Percentiles rank a stretch among this genome's conserved stretches.
These are phyloP conservation scores for Vidua chalybeata DNA, from an alignment of 2,113 vertebrate genomes.

Conservation along the genomic window DNA sequence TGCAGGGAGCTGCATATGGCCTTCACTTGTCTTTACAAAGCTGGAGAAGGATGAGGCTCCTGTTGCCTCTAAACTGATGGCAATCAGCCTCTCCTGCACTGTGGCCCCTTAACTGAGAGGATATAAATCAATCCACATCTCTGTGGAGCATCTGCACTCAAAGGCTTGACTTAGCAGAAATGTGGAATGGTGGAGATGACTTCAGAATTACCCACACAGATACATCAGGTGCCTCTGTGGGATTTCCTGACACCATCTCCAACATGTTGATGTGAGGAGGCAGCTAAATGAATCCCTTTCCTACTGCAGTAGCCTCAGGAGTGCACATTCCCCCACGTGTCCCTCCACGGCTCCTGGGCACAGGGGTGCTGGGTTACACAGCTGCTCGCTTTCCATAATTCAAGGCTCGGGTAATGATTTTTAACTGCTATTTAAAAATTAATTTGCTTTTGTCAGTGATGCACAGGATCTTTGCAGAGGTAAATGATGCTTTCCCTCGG, in stretches of 20 bases:
- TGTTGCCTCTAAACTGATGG: not conserved
- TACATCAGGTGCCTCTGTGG: not conserved
- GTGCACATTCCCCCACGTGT: not conserved
- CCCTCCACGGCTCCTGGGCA: not conserved
- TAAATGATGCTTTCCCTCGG: not conserved
- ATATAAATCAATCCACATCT: not conserved
- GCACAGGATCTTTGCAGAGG: not conserved
- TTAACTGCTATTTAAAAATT: not conserved
- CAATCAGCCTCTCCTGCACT: not conserved
- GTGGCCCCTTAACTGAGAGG: not conserved
- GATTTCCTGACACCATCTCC: not conserved
- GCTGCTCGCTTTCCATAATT: not conserved
- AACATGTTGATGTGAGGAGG: accelerated
- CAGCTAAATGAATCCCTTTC: not conserved
- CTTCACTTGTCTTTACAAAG: not conserved
- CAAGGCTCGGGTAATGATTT: not conserved
- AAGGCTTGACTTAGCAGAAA: not conserved
- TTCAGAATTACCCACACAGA: not conserved
- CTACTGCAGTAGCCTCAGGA: not conserved
- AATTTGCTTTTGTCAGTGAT: not conserved
- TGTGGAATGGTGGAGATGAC: accelerated
- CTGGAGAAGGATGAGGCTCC: not conserved
- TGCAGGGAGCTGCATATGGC: not conserved
- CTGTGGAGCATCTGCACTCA: not conserved
- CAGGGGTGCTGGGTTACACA: not conserved